phyloP scores from a whole-genome alignment of 2,113 vertebrate species.

The Ameiurus melas region DNA sequence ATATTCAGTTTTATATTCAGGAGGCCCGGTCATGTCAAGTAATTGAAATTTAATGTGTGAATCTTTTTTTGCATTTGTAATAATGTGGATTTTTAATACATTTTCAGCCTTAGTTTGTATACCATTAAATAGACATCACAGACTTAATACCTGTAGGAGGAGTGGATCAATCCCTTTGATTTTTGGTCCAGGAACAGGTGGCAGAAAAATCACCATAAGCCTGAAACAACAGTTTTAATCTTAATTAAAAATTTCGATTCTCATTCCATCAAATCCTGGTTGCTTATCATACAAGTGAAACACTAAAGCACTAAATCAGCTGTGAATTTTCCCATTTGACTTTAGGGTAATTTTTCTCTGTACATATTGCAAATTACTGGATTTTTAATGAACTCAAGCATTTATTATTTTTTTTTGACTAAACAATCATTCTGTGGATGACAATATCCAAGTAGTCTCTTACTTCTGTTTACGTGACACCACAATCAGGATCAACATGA shows the following conservation, averaged over 20 bases:
- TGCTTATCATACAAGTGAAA: background rate
- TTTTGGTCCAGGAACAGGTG: slow-evolving; percentile 93
- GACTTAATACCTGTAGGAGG: slow-evolving; percentile 83
- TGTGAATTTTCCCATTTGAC: background rate
- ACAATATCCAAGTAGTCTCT: slow-evolving; percentile 34
- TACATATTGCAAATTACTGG: background rate
- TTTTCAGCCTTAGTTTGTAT: background rate
- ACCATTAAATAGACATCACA: background rate
- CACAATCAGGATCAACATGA: slow-evolving; percentile 78
- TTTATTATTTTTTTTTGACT: background rate
- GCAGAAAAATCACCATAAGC: slow-evolving; percentile 90
- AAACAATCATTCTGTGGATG: background rate
- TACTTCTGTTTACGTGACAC: slow-evolving; percentile 89
- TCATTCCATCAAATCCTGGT: background rate
- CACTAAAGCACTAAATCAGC: background rate
- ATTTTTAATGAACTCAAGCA: background rate
- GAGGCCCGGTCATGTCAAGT: background rate
- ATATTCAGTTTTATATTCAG: background rate
- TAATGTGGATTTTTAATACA: background rate
- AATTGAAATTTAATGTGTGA: too few relatives aligned
- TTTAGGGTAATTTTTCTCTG: background rate
- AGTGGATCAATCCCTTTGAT: slow-evolving; percentile 92
- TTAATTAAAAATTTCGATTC: background rate
- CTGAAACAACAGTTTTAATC: slow-evolving; percentile 64
- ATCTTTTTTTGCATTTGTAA: background rate